Base-by-base conservation (phyloP, 2,888 invertebrate species). In the Brachyptera putata region DNA sequence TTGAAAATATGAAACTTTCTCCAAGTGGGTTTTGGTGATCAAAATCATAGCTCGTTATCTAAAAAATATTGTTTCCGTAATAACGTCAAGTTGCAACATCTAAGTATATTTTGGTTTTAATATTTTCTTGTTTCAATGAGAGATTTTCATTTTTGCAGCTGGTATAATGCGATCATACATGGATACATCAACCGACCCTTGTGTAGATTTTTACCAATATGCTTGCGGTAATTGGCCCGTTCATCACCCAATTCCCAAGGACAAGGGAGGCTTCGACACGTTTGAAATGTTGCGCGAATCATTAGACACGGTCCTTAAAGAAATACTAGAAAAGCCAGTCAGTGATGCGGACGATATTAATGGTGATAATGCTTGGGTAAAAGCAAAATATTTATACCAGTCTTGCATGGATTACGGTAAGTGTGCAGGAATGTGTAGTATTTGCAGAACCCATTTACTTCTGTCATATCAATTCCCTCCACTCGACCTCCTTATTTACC, bases 251-350 rank as follows among this genome's bases (percentile, higher is more conserved):
- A 91, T 95, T 69, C 95, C 95, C 1, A 86, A 89, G 56, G 94
- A 94, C 69, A 89, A 91, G 75, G 86, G 90, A 4, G 86, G 88
- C 3, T 94, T 89, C 73, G 93, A 93, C 68, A 94, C 91, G 0
- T 95, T 95, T 72, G 92, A 92, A 77, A 89, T 91, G 80, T 77
- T 95, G 4, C 80, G 91, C 67, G 91, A 93, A 76, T 89, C 89
- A 67, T 75, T 91, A 49, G 88, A 90, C 70, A 70, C 79, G 0
- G 84, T 87, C 1, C 73, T 91, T 43, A 83, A 79, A 69, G 83
- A 86, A 66, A 74, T 90, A 13, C 74, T 89, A 25, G 83, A 85
- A 66, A 81, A 83, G 64, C 78, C 80, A 1, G 24, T 24, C 3
- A 7, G 5, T 4, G 18, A 18, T 9, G 3, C 18, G 2, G 2